phyloP scores from a whole-genome alignment of 2,797 vertebrate species.

The Mallotus villosus region DNA sequence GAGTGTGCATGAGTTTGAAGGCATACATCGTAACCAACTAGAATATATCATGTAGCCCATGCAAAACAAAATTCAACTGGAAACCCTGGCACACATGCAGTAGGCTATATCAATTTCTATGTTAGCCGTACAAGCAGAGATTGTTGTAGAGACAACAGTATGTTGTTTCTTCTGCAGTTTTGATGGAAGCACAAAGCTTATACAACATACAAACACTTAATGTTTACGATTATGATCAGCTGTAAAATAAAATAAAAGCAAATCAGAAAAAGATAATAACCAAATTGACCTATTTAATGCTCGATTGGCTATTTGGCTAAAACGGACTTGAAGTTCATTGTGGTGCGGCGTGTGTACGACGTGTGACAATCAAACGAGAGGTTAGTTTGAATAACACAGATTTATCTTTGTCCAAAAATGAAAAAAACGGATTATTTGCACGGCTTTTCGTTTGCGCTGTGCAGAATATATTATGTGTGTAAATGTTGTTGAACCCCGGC shows the following conservation, averaged over 20 bases:
- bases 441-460: conserved; percentile 75
- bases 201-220: conserved; percentile 8
- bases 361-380: conserved; percentile 56
- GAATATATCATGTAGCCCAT: no score
- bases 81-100: no score
- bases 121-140: no score
- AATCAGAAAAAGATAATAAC: neutral
- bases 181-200: neutral
- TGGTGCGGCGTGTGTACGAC: conserved; percentile 44
- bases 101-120: no score
- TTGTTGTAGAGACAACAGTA: neutral
- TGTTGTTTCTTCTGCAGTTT: neutral
- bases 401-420: conserved; percentile 67
- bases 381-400: conserved; percentile 57
- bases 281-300: neutral
- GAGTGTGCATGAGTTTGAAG: no score
- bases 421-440: conserved; percentile 70
- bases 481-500: conserved; percentile 81
- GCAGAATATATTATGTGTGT: conserved; percentile 84
- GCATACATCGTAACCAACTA: no score
- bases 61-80: no score
- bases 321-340: conserved; percentile 51
- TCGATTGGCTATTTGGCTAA: conserved; percentile 31
- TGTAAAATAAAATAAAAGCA: conserved; percentile 8
- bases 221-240: conserved; percentile 18